Percentiles rank a stretch among this genome's conserved stretches.
Evolutionary conservation across 2,797 vertebrate genomes (phyloP).

Genomic region (Acipenser ruthenus): DNA sequence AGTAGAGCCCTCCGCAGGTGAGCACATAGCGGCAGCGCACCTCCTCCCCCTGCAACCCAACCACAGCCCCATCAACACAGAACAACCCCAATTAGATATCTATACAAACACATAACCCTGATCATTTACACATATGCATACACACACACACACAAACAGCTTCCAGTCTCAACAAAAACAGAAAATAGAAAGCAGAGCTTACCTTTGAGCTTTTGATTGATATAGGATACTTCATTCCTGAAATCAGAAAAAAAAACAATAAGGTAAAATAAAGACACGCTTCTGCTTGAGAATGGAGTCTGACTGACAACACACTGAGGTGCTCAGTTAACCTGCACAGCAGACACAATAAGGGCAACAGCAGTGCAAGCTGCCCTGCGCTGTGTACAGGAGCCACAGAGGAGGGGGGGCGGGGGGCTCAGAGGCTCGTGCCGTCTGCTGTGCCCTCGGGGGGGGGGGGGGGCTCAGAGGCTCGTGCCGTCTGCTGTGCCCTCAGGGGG

Average conservation of each 20-base stretch:
- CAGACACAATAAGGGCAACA: too few species aligned
- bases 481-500: too few species aligned
- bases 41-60: conserved; percentile 60
- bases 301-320: too few species aligned
- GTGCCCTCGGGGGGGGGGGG: too few species aligned
- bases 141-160: neutral
- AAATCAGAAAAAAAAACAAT: conserved; percentile 16
- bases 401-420: neutral
- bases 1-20: conserved; percentile 85
- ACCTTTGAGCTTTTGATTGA: conserved; percentile 75
- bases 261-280: too few species aligned
- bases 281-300: too few species aligned
- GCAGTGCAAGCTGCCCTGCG: neutral
- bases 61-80: conserved; percentile 12
- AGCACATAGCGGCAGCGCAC: conserved; percentile 73
- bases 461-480: too few species aligned
- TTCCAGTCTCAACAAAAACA: neutral
- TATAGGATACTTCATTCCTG: conserved; percentile 82
- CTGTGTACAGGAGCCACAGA: neutral
- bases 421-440: too few species aligned
- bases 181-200: conserved; percentile 21
- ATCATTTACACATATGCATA: neutral
- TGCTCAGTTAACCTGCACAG: too few species aligned
- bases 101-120: conserved; percentile 1
- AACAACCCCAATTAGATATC: conserved; percentile 1